phyloP scores from a whole-genome alignment of 2,888 invertebrate genomes.

The Rambutsinella grinnellia region DNA sequence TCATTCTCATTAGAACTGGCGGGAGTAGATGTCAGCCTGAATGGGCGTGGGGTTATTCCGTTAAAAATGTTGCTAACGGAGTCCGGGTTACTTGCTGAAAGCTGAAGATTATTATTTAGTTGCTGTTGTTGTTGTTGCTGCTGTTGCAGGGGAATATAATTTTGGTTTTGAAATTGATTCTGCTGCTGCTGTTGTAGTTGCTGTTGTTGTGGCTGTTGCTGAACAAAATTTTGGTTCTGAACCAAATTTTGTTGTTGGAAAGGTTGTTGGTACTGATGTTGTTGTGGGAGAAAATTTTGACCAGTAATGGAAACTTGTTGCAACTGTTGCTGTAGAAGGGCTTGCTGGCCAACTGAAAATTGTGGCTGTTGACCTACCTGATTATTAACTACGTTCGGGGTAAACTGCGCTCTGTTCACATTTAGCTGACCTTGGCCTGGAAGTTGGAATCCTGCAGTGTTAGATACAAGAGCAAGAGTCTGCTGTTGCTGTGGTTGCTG shows the following conservation, averaged over 20 bases:
- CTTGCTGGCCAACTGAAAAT: not conserved
- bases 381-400: no score
- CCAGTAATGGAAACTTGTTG: not conserved
- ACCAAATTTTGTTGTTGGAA: not conserved
- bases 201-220: not conserved
- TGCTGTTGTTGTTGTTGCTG: not conserved
- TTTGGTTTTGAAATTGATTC: no score
- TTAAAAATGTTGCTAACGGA: no score
- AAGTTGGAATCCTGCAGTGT: no score
- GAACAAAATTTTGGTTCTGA: not conserved
- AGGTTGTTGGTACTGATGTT: not conserved
- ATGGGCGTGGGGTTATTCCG: not conserved
- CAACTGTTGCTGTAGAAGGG: no score
- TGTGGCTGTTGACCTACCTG: no score
- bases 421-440: no score
- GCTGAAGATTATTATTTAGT: not conserved
- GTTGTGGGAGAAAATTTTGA: not conserved
- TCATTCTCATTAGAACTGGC: conserved; percentile 12
- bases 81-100: not conserved
- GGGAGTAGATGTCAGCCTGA: not conserved
- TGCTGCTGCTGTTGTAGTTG: not conserved
- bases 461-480: no score
- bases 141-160: not conserved
- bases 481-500: no score
- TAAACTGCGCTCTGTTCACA: no score